A percentile compares a stretch with the other conserved stretches of the same genome.
These are phyloP conservation scores for Myotis pilosus DNA, from an alignment of 2,797 vertebrate genomes.

Conservation along the genomic window DNA sequence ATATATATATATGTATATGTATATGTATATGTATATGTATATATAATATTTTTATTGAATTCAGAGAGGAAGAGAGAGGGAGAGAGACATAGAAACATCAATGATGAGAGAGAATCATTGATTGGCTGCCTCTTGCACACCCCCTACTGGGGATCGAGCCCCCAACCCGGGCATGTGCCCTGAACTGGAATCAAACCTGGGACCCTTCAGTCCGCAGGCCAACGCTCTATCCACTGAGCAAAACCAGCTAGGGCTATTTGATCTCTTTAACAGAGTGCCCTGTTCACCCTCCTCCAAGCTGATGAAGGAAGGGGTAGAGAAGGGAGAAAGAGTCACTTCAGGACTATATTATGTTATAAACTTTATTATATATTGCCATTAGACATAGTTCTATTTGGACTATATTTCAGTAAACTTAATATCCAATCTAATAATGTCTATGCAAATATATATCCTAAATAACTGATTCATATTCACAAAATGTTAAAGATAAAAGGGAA, in stretches of 20 bases:
- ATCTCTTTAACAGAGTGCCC: neutral
- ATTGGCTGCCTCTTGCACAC: too few species aligned
- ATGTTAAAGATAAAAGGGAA: conserved; percentile 20
- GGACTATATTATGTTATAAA: neutral
- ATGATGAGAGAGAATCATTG: too few species aligned
- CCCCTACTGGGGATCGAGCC: too few species aligned
- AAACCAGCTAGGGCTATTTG: neutral
- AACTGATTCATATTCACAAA: neutral
- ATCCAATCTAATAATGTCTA: neutral
- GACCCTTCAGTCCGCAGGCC: neutral
- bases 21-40: too few species aligned
- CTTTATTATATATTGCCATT: neutral
- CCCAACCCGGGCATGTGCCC: neutral
- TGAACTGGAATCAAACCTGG: neutral
- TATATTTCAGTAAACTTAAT: conserved; percentile 10
- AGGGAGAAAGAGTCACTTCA: neutral
- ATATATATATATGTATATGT: too few species aligned
- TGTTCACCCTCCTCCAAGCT: neutral
- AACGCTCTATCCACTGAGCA: neutral
- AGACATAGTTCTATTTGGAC: neutral
- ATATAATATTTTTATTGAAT: too few species aligned
- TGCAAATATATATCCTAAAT: neutral
- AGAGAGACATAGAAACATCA: too few species aligned
- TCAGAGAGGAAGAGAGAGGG: too few species aligned
- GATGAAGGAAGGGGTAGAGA: neutral